Percentiles rank a stretch among this genome's conserved stretches.
Conservation (phyloP, 2,797 vertebrate species). For the Neoniphon sammara region DNA sequence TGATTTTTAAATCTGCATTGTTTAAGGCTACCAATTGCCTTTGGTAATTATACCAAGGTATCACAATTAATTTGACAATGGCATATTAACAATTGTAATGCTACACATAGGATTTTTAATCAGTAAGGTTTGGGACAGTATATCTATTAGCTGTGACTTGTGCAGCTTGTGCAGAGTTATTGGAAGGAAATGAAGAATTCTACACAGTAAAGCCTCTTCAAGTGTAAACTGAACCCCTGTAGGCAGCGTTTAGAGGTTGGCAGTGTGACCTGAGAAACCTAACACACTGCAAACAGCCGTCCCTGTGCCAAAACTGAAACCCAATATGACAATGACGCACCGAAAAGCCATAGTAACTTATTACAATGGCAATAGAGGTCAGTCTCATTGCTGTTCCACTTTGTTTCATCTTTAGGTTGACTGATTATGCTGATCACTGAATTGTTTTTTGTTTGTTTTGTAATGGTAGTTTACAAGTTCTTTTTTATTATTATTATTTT, state of each 20-base stretch:
- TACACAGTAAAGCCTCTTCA: conserved; percentile 15
- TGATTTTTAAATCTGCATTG: too few relatives aligned
- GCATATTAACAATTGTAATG: too few relatives aligned
- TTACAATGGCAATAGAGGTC: conserved; percentile 21
- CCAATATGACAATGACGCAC: conserved; percentile 28
- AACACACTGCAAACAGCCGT: conserved; percentile 40
- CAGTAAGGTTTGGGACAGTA: too few relatives aligned
- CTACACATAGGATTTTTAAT: too few relatives aligned
- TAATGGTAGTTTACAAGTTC: too few relatives aligned
- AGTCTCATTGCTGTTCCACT: conserved; percentile 20
- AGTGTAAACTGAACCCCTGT: conserved; percentile 19
- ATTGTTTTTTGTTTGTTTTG: background rate
- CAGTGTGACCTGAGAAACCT: conserved; percentile 54
- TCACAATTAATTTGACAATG: too few relatives aligned
- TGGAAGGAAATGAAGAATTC: background rate
- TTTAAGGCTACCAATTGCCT: too few relatives aligned
- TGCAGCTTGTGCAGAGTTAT: too few relatives aligned
- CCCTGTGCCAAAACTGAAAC: conserved; percentile 51
- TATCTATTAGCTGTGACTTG: too few relatives aligned
- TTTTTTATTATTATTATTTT: too few relatives aligned
- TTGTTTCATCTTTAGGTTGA: conserved; percentile 7
- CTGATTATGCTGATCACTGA: background rate
- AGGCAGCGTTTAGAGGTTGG: conserved; percentile 31
- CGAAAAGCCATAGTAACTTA: background rate
- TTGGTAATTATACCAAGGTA: too few relatives aligned